Evolutionary conservation across 1,140 invertebrate genomes (phyloP).

Genomic region (Drosophila oshimai): DNA sequence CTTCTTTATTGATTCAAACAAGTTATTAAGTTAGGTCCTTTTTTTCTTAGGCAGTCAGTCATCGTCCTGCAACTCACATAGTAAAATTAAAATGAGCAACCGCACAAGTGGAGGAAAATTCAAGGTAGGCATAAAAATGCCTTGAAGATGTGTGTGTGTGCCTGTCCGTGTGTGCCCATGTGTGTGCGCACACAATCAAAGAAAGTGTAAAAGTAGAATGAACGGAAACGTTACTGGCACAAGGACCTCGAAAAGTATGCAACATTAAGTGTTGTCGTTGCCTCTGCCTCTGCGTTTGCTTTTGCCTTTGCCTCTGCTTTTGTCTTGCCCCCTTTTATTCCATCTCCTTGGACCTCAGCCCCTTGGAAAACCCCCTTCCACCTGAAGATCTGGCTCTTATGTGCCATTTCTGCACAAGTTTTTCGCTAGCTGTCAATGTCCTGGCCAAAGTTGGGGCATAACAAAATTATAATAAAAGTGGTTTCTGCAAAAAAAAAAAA

Average conservation of each 20-base stretch:
- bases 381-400: slow-evolving; percentile 34
- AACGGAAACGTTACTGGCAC: slow-evolving; percentile 78
- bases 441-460: not conserved
- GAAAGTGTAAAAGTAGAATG: slow-evolving; percentile 62
- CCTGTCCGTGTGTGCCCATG: slow-evolving; percentile 3
- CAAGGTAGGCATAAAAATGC: slow-evolving; percentile 4
- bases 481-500: not conserved
- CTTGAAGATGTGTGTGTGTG: not conserved
- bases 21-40: no score
- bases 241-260: slow-evolving; percentile 78
- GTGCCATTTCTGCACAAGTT: slow-evolving; percentile 69
- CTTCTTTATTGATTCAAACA: no score
- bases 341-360: not conserved
- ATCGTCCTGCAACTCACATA: not conserved
- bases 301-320: not conserved
- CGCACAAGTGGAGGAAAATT: slow-evolving; percentile 14
- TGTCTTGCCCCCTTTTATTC: not conserved
- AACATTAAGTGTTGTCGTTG: slow-evolving; percentile 65
- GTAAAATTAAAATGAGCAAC: slow-evolving; percentile 18
- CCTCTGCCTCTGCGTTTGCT: not conserved
- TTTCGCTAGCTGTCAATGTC: slow-evolving; percentile 41
- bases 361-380: not conserved
- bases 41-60: no score
- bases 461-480: not conserved
- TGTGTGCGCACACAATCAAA: slow-evolving; percentile 25